Conservation (phyloP, 2,113 vertebrate genomes). For the Phrynocephalus versicolor region DNA sequence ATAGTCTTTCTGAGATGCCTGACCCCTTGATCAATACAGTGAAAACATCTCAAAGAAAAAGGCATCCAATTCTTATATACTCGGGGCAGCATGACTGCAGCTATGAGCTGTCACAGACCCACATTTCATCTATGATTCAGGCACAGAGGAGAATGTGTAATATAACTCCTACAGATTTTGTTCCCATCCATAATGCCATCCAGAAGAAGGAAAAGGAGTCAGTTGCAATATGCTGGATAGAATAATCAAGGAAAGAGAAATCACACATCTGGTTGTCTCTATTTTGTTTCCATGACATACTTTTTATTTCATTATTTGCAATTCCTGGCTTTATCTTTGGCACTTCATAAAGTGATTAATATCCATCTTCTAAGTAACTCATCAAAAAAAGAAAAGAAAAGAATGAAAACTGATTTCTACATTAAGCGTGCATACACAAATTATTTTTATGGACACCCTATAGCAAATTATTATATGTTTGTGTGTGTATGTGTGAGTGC, state of each 20-base stretch:
- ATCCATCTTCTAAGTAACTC: background rate
- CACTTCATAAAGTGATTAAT: background rate
- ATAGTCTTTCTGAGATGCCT: background rate
- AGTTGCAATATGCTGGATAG: background rate
- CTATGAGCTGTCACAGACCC: conserved; percentile 12
- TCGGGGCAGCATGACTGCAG: background rate
- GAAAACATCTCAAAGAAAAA: background rate
- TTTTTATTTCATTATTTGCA: background rate
- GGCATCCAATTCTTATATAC: background rate
- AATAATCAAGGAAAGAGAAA: conserved; percentile 6
- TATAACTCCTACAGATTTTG: background rate
- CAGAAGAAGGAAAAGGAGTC: conserved; percentile 10
- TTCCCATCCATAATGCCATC: conserved; percentile 12
- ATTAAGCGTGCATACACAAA: background rate
- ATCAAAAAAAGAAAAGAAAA: no score
- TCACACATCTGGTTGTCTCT: background rate
- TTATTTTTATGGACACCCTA: background rate
- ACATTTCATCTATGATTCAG: conserved; percentile 21
- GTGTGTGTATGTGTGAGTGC: no score
- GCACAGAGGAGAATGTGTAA: conserved; percentile 8
- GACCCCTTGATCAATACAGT: background rate
- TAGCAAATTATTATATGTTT: background rate
- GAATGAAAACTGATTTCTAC: background rate
- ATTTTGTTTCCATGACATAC: background rate
- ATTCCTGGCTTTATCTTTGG: background rate